Percentiles rank a stretch among this genome's conserved stretches.
These are phyloP conservation scores for Catharus bicknelli DNA, from an alignment of 2,113 vertebrate species.

Conservation along the genomic window DNA sequence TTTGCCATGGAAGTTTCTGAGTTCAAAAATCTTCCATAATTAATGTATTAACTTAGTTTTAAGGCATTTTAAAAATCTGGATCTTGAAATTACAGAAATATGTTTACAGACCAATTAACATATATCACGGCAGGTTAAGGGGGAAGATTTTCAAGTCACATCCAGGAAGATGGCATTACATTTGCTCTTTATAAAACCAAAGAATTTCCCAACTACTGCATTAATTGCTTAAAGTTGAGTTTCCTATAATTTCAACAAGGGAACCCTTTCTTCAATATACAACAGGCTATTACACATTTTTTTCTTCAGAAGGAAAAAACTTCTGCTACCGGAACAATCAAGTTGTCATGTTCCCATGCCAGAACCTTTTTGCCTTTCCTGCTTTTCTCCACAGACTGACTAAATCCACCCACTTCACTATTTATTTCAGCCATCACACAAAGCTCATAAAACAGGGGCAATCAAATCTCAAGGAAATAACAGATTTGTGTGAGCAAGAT, in stretches of 20 bases:
- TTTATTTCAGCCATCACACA: constrained; percentile 50
- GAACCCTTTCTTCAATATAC: neutral
- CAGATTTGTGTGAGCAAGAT: constrained; percentile 7
- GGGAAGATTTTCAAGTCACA: neutral
- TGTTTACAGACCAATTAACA: neutral
- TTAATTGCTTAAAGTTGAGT: neutral
- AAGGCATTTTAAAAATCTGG: neutral
- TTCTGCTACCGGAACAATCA: constrained; percentile 36
- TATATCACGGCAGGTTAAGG: neutral
- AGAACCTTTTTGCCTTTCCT: constrained; percentile 35
- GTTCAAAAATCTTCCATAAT: neutral
- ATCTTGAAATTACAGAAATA: neutral
- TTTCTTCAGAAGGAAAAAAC: neutral
- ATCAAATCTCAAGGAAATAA: constrained; percentile 10
- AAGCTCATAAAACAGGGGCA: constrained; percentile 50
- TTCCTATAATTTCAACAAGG: neutral
- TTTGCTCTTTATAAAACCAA: neutral
- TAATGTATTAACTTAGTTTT: neutral
- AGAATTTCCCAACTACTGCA: neutral
- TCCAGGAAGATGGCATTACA: neutral
- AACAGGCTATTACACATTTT: neutral
- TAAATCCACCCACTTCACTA: constrained; percentile 34
- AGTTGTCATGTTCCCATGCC: constrained; percentile 18
- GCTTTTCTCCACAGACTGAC: neutral
- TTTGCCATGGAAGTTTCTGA: neutral